phyloP scores from a whole-genome alignment of 2,113 vertebrate species.

The Thryonomys swinderianus region DNA sequence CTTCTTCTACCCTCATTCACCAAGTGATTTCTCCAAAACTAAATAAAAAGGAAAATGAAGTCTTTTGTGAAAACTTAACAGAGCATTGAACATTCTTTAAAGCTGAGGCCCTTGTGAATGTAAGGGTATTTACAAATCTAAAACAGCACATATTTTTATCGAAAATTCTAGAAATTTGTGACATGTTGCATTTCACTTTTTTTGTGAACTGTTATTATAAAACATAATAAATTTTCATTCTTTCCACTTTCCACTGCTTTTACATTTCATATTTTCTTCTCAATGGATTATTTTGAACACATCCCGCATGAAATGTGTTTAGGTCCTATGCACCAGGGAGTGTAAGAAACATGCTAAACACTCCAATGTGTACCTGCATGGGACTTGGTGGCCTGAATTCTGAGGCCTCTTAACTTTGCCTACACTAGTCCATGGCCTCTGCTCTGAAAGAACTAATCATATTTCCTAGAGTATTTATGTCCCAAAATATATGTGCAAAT shows the following conservation, averaged over 20 bases:
- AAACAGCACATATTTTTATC: not conserved
- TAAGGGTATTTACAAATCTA: not conserved
- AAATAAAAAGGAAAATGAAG: conserved; percentile 10
- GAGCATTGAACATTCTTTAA: not conserved
- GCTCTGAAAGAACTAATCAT: conserved; percentile 23
- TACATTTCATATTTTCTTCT: not conserved
- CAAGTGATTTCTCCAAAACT: not conserved
- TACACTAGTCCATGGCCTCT: not conserved
- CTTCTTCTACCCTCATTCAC: not conserved
- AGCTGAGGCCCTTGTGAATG: not conserved
- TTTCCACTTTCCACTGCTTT: not conserved
- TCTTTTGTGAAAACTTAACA: conserved; percentile 41
- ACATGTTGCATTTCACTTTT: not conserved
- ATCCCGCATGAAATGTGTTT: not conserved
- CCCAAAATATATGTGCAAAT: not conserved
- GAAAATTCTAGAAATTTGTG: not conserved
- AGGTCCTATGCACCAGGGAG: not conserved
- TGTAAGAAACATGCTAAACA: not conserved
- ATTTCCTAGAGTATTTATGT: conserved; percentile 52
- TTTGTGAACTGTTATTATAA: not conserved
- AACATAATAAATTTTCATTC: not conserved
- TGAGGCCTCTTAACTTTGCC: conserved; percentile 38
- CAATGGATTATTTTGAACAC: not conserved
- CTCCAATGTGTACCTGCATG: not conserved
- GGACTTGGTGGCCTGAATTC: conserved; percentile 11